Evolutionary conservation across 1,140 invertebrate genomes (phyloP).

Genomic region (Bombus superbus): DNA sequence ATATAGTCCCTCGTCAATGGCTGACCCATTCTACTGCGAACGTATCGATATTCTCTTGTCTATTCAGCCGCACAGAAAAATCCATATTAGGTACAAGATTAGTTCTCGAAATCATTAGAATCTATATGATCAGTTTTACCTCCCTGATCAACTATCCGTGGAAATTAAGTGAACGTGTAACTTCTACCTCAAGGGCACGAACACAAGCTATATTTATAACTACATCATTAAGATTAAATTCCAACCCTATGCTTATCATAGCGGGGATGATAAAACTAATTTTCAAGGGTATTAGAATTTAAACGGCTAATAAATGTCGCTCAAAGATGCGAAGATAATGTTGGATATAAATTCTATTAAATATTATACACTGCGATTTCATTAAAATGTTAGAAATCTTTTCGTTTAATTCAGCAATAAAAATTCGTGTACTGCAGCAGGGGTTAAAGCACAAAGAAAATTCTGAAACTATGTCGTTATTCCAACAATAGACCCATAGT

Average conservation of each 20-base stretch:
- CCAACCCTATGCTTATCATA: neutral
- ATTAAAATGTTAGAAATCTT: no score
- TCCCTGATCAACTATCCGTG: neutral
- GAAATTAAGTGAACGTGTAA: neutral
- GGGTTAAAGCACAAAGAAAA: neutral
- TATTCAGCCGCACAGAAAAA: neutral
- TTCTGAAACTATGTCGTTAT: neutral
- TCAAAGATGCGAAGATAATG: neutral
- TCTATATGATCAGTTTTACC: neutral
- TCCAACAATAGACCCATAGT: neutral
- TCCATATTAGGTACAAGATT: slow-evolving; percentile 23
- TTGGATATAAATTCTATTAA: no score
- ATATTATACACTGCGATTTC: no score
- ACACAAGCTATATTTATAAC: neutral
- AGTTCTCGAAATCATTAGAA: neutral
- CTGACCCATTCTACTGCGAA: slow-evolving; percentile 9
- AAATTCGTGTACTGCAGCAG: neutral
- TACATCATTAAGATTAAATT: neutral
- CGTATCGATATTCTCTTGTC: neutral
- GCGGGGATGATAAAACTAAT: neutral
- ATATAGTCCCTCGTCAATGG: slow-evolving; percentile 1
- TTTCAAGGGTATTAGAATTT: neutral
- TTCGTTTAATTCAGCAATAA: neutral
- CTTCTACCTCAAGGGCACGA: neutral
- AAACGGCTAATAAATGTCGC: neutral